Percentiles rank a stretch among this genome's conserved stretches.
phyloP scores from a whole-genome alignment of 2,113 vertebrate species.

The Plecturocebus donacophilus region DNA sequence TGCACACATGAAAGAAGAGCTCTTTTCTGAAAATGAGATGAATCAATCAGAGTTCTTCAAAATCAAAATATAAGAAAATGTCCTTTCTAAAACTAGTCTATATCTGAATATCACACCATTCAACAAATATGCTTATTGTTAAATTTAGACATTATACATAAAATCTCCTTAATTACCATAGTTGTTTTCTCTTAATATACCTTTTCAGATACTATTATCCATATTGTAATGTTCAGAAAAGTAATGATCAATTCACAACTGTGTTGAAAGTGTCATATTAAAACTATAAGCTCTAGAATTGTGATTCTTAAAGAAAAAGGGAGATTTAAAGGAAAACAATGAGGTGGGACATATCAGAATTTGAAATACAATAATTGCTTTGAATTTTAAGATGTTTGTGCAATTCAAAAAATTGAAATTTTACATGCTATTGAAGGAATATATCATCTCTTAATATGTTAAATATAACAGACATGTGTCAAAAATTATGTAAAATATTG shows the following conservation, averaged over 20 bases:
- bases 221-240: conserved; percentile 1
- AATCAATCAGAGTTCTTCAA: conserved; percentile 31
- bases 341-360: neutral
- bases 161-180: neutral
- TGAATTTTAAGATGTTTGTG: neutral
- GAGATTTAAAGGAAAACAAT: neutral
- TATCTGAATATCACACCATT: neutral
- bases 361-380: neutral
- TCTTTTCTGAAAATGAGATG: conserved; percentile 44
- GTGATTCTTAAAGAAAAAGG: neutral
- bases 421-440: neutral
- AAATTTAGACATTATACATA: neutral
- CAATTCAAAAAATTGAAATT: neutral
- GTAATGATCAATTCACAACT: neutral
- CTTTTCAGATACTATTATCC: neutral
- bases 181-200: neutral
- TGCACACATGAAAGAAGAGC: conserved; percentile 20
- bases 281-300: neutral
- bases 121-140: neutral
- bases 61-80: conserved; percentile 39
- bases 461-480: neutral
- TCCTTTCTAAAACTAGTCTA: neutral
- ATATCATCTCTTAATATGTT: neutral
- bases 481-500: neutral
- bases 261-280: neutral